Evolutionary conservation across 2,113 vertebrate species (phyloP).

Genomic region (Varanus komodoensis): DNA sequence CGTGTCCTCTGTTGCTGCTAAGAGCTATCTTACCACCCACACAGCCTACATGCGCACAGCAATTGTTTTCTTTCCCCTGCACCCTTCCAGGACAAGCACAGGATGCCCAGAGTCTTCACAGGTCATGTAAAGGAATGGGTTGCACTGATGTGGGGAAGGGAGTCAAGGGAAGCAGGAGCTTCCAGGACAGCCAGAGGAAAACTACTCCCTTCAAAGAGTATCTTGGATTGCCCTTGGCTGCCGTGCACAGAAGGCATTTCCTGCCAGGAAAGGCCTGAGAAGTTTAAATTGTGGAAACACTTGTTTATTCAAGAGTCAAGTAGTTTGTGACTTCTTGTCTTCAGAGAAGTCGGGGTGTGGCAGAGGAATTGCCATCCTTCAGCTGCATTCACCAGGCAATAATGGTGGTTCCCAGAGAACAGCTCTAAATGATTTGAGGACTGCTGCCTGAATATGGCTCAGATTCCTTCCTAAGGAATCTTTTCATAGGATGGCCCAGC

Average conservation of each 20-base stretch:
- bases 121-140: conserved; percentile 59
- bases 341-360: neutral
- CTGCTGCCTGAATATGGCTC: neutral
- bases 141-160: neutral
- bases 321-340: conserved; percentile 5
- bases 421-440: neutral
- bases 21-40: conserved; percentile 69
- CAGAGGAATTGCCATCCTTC: neutral
- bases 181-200: conserved; percentile 66
- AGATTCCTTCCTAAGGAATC: neutral
- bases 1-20: conserved; percentile 48
- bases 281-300: conserved; percentile 21
- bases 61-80: conserved; percentile 62
- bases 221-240: conserved; percentile 71
- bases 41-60: conserved; percentile 59
- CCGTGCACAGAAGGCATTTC: conserved; percentile 59
- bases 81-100: conserved; percentile 59
- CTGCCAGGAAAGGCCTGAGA: conserved; percentile 55
- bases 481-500: neutral
- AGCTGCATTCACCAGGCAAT: neutral
- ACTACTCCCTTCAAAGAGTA: conserved; percentile 55
- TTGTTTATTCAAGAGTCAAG: conserved; percentile 42
- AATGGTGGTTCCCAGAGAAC: neutral
- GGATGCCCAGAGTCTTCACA: conserved; percentile 67
- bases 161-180: conserved; percentile 66